Evolutionary conservation across 2,113 vertebrate genomes (phyloP).

Genomic region (Microcebus griseorufus): DNA sequence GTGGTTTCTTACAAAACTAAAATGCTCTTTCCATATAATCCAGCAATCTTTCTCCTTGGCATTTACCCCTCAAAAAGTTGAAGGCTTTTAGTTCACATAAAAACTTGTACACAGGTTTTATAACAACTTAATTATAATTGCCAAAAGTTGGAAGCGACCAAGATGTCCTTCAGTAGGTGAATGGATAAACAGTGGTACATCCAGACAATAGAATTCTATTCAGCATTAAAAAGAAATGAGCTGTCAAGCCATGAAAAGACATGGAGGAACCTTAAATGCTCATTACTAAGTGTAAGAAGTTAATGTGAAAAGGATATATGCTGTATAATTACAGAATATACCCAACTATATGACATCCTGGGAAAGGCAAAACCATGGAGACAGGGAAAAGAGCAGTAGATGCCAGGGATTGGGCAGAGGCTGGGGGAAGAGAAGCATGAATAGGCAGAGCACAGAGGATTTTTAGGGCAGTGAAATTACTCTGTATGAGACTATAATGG

Average conservation of each 20-base stretch:
- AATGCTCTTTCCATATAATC: not conserved
- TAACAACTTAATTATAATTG: not conserved
- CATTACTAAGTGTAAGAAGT: not conserved
- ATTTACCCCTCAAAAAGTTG: not conserved
- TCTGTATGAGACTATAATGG: not conserved
- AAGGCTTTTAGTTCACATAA: not conserved
- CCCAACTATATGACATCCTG: not conserved
- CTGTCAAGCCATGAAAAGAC: not conserved
- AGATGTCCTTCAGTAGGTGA: not conserved
- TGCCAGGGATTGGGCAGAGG: not conserved
- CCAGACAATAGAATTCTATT: not conserved
- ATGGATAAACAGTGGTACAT: not conserved
- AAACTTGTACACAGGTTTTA: not conserved
- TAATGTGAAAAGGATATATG: not conserved
- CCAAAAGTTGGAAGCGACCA: not conserved
- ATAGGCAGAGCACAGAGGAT: not conserved
- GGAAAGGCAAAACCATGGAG: not conserved
- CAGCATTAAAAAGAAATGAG: not conserved
- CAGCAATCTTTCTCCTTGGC: not conserved
- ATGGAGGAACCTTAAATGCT: not conserved
- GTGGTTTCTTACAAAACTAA: not conserved
- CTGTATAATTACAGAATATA: not conserved
- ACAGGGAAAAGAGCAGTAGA: not conserved
- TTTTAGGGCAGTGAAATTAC: not conserved
- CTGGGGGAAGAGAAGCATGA: not conserved